Percentiles rank a stretch among this genome's conserved stretches.
These are phyloP conservation scores for Drosophila novamexicana DNA, from an alignment of 1,140 invertebrate species.

Conservation along the genomic window DNA sequence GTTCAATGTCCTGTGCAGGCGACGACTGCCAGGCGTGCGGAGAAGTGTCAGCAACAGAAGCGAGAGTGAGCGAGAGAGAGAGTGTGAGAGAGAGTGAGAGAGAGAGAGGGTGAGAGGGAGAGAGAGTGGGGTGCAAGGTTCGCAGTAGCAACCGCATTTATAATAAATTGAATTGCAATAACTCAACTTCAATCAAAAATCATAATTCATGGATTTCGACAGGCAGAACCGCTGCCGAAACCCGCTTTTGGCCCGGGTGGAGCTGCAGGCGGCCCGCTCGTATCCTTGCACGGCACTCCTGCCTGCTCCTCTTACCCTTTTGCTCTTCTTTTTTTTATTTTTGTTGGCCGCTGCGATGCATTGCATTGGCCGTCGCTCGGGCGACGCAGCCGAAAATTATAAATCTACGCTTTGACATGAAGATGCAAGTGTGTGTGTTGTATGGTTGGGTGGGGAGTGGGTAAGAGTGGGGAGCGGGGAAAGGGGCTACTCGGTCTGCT, in stretches of 20 bases:
- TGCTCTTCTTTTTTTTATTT: constrained; percentile 18
- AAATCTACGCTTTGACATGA: constrained; percentile 82
- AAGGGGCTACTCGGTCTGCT: constrained; percentile 35
- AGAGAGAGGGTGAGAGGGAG: not conserved
- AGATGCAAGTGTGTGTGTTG: constrained; percentile 45
- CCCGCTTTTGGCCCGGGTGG: constrained; percentile 29
- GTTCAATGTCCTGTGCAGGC: constrained; percentile 76
- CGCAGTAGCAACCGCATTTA: constrained; percentile 76
- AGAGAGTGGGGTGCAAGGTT: constrained; percentile 36
- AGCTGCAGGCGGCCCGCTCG: constrained; percentile 11
- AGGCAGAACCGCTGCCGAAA: constrained; percentile 47
- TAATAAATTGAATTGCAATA: constrained; percentile 84
- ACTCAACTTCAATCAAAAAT: constrained; percentile 84
- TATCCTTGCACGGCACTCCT: not conserved
- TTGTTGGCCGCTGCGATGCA: constrained; percentile 43
- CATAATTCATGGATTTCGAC: constrained; percentile 82
- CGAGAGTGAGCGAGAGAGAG: not conserved
- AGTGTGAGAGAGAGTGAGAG: not conserved
- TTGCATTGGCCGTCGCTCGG: constrained; percentile 50
- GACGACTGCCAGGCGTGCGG: constrained; percentile 23
- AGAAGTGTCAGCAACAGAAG: constrained; percentile 17
- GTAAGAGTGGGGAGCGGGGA: not conserved
- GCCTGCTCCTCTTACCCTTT: not conserved
- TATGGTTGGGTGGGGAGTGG: not conserved
- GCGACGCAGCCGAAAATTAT: constrained; percentile 77